phyloP scores from a whole-genome alignment of 2,797 vertebrate genomes.

The Forpus xanthops region DNA sequence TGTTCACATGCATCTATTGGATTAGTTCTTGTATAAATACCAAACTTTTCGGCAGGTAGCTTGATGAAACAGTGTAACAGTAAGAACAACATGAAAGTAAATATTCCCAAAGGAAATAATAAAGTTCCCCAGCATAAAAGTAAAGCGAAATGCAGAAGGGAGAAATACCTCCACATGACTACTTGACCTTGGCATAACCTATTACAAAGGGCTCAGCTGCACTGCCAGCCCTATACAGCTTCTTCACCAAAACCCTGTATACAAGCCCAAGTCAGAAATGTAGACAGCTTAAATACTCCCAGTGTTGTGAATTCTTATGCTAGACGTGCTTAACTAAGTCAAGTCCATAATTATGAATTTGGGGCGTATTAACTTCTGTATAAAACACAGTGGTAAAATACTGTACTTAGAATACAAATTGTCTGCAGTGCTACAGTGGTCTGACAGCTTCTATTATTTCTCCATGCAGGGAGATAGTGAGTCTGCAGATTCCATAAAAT shows the following conservation, averaged over 20 bases:
- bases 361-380: conserved; percentile 25
- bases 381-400: conserved; percentile 46
- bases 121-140: not conserved
- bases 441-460: conserved; percentile 38
- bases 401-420: conserved; percentile 47
- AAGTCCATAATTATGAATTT: conserved; percentile 34
- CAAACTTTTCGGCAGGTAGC: not conserved
- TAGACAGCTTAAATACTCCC: not conserved
- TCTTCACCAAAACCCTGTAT: not conserved
- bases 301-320: not conserved
- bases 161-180: not conserved
- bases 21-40: not conserved
- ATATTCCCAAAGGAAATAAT: not conserved
- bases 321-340: conserved; percentile 3
- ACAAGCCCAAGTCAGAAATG: not conserved
- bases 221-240: not conserved
- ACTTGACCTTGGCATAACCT: not conserved
- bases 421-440: not conserved
- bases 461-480: not conserved
- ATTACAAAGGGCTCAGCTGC: not conserved
- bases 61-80: not conserved
- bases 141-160: not conserved
- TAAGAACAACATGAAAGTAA: not conserved
- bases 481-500: conserved; percentile 1
- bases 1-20: not conserved